Conservation (phyloP, 1,140 invertebrate genomes). For the Ctenoplectra terminalis region DNA sequence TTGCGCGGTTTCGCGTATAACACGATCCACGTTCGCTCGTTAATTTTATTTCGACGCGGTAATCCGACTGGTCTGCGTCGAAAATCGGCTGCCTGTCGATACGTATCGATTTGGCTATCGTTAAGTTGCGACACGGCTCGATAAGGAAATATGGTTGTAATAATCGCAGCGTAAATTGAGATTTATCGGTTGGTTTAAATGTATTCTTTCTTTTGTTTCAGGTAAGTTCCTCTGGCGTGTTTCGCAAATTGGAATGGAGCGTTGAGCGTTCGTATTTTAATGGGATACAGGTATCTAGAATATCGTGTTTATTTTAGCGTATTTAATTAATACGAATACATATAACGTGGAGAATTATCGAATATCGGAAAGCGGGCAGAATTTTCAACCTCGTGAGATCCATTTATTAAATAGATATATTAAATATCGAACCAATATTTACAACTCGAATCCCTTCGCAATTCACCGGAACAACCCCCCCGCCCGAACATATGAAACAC, state of each 20-base stretch:
- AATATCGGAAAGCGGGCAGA: not conserved
- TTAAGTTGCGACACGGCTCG: not conserved
- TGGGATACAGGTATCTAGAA: not conserved
- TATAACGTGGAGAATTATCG: not conserved
- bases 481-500: too few species aligned
- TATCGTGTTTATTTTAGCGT: not conserved
- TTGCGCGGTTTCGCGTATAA: constrained; percentile 36
- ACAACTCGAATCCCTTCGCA: not conserved
- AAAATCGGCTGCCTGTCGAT: not conserved
- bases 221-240: constrained; percentile 17
- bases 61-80: not conserved
- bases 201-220: constrained; percentile 18
- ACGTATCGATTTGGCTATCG: constrained; percentile 3
- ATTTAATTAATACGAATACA: not conserved
- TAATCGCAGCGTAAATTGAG: not conserved
- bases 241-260: too few species aligned
- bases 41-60: constrained; percentile 37
- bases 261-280: not conserved
- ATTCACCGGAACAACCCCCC: too few species aligned
- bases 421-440: not conserved
- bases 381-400: not conserved
- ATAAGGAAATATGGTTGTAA: not conserved
- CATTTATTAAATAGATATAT: not conserved
- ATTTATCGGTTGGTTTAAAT: not conserved
- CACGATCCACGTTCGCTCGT: constrained; percentile 21